Percentiles rank a stretch among this genome's conserved stretches.
Evolutionary conservation across 2,113 vertebrate species (phyloP).

Genomic region (Anser cygnoides): DNA sequence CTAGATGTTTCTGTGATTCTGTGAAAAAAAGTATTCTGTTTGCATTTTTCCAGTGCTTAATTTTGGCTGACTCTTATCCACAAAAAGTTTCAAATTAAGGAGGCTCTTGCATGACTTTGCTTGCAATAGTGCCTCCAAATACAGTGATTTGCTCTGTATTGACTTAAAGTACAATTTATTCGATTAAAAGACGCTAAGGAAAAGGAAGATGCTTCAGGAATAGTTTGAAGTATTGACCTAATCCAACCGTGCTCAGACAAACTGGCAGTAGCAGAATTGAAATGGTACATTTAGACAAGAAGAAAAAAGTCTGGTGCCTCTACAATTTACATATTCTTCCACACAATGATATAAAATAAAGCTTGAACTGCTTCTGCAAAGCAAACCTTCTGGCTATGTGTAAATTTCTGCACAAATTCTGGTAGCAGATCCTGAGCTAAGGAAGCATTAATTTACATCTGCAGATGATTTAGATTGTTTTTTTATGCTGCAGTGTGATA

Average conservation of each 20-base stretch:
- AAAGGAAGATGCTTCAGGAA: conserved; percentile 25
- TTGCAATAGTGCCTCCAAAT: conserved; percentile 1
- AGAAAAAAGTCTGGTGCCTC: conserved; percentile 24
- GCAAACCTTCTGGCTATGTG: conserved; percentile 51
- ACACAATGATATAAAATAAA: background rate
- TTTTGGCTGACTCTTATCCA: background rate
- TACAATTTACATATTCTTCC: conserved; percentile 47
- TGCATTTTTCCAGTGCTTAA: background rate
- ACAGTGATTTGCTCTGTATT: conserved; percentile 39
- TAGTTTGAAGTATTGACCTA: conserved; percentile 44
- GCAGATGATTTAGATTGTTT: background rate
- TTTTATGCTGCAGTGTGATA: background rate
- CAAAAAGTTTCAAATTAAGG: conserved; percentile 15
- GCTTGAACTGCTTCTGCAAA: background rate
- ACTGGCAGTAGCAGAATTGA: conserved; percentile 32
- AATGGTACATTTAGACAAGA: conserved; percentile 37
- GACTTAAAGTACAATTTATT: conserved; percentile 34
- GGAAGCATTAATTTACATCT: background rate
- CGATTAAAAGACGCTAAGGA: conserved; percentile 34
- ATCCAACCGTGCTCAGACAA: conserved; percentile 43
- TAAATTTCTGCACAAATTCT: conserved; percentile 14
- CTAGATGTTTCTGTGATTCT: too few species aligned
- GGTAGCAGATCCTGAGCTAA: background rate
- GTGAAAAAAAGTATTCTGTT: background rate
- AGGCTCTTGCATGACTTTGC: conserved; percentile 26